These are phyloP conservation scores for Cebidichthys violaceus DNA, from an alignment of 2,113 vertebrate genomes.

Conservation along the genomic window DNA sequence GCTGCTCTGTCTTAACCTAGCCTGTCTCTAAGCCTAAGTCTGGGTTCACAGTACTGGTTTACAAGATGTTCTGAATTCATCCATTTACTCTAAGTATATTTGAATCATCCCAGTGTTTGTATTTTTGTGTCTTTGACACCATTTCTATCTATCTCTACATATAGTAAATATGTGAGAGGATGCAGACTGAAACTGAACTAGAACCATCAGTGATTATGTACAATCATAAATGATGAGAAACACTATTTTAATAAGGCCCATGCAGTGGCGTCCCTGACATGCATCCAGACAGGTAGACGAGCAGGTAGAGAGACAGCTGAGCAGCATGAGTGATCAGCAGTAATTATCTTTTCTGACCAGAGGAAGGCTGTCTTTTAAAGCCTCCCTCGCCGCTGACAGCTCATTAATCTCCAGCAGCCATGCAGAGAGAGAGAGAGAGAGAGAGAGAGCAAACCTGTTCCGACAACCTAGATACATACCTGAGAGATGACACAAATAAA, in stretches of 20 bases:
- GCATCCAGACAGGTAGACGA: slow-evolving; percentile 3
- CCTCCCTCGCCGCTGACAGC: slow-evolving; percentile 65
- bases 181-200: not conserved
- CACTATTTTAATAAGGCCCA: not conserved
- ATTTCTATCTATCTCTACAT: not conserved
- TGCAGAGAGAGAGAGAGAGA: slow-evolving; percentile 22
- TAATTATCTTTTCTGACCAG: slow-evolving; percentile 71
- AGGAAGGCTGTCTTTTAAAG: slow-evolving; percentile 55
- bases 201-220: not conserved
- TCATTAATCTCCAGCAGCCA: slow-evolving; percentile 76
- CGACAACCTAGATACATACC: slow-evolving; percentile 64
- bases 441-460: slow-evolving; percentile 63
- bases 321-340: slow-evolving; percentile 63
- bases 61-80: too few species aligned
- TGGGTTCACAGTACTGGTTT: too few species aligned
- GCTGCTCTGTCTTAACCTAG: too few species aligned
- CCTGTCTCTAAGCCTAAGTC: too few species aligned
- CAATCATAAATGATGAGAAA: slow-evolving; percentile 33
- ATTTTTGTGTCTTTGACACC: not conserved
- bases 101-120: too few species aligned
- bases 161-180: not conserved
- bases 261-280: not conserved
- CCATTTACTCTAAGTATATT: too few species aligned
- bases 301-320: not conserved
- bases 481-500: slow-evolving; percentile 44